phyloP scores from a whole-genome alignment of 2,797 vertebrate genomes.

The Lacerta viridis region DNA sequence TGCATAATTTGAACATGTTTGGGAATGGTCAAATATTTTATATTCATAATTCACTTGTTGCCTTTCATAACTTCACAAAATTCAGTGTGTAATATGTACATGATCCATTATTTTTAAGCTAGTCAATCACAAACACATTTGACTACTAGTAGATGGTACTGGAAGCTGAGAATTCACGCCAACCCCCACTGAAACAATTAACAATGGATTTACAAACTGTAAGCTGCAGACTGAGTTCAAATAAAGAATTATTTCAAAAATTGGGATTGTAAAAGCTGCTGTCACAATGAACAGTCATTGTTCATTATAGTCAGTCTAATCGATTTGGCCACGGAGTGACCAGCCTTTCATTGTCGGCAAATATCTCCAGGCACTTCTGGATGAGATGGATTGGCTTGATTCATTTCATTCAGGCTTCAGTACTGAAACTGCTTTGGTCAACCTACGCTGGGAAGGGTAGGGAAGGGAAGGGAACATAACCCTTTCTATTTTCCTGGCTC shows the following conservation, averaged over 20 bases:
- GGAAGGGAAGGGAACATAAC: background rate
- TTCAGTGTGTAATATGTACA: background rate
- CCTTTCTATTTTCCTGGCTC: background rate
- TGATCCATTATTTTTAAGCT: background rate
- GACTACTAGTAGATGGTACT: background rate
- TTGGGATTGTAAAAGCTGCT: background rate
- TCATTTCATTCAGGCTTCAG: background rate
- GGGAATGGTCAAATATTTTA: background rate
- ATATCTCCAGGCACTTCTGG: too few relatives aligned
- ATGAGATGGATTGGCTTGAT: background rate
- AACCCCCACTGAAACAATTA: background rate
- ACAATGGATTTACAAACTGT: background rate
- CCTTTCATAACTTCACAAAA: background rate
- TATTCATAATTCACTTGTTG: background rate
- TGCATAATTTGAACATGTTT: background rate
- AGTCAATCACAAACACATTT: background rate
- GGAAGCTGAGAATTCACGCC: background rate
- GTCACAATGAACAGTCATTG: background rate
- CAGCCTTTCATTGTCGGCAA: background rate
- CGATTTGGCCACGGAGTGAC: background rate
- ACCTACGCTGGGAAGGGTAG: background rate
- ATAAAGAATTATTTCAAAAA: constrained; percentile 2
- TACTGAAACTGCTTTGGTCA: background rate
- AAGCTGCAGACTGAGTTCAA: background rate
- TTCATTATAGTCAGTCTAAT: background rate